Evolutionary conservation across 2,888 invertebrate genomes (phyloP).

Genomic region (Cerceris ruficornis): DNA sequence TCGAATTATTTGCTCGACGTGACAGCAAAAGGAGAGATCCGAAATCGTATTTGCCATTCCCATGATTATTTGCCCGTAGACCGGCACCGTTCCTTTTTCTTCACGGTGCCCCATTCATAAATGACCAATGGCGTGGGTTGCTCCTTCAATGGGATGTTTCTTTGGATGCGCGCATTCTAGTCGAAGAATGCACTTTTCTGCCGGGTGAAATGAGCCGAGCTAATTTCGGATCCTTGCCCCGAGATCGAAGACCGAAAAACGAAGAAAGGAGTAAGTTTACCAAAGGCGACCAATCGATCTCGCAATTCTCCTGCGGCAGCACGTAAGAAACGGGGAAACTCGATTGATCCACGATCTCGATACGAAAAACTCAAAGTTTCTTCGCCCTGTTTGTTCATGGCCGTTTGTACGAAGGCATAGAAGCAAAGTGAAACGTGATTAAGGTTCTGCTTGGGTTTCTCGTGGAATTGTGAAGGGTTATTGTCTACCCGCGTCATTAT

Average conservation of each 20-base stretch:
- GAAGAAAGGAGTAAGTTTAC: constrained; percentile 63
- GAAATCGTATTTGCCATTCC: constrained; percentile 79
- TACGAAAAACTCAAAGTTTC: constrained; percentile 1
- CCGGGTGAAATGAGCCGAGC: constrained; percentile 77
- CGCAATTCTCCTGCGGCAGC: constrained; percentile 36
- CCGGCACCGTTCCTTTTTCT: not conserved
- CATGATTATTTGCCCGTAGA: constrained; percentile 73
- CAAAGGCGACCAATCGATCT: constrained; percentile 49
- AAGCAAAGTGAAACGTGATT: constrained; percentile 7
- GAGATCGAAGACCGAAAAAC: constrained; percentile 35
- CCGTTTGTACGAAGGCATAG: constrained; percentile 16
- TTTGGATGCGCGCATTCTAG: constrained; percentile 67
- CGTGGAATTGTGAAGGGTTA: constrained; percentile 12
- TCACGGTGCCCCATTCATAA: constrained; percentile 63
- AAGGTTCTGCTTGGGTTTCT: not conserved
- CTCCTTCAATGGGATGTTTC: constrained; percentile 70
- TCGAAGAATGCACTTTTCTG: constrained; percentile 73
- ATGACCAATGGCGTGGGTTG: constrained; percentile 76
- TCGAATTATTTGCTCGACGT: constrained; percentile 71
- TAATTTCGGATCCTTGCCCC: constrained; percentile 67
- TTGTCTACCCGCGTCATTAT: constrained; percentile 40
- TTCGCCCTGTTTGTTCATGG: not conserved
- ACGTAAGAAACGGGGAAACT: constrained; percentile 22
- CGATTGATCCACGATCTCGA: constrained; percentile 44
- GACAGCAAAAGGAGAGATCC: constrained; percentile 65